phyloP scores from a whole-genome alignment of 2,888 invertebrate genomes.

The Hetaerina titia region DNA sequence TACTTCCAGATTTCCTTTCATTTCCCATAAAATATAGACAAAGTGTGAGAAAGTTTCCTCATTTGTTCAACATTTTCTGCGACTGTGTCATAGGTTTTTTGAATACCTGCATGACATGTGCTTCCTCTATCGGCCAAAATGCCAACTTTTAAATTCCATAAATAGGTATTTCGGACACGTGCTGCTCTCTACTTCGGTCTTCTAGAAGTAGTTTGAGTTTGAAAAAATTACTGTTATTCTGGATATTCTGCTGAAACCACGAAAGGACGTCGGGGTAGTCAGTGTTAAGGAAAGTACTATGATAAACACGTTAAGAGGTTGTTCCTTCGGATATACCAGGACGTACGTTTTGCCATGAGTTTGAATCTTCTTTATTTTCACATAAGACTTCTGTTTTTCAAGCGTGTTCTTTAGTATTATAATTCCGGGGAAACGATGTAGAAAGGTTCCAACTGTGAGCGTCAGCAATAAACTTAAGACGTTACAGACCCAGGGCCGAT shows the following conservation, averaged over 20 bases:
- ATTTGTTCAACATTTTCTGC: no score
- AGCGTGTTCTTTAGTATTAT: background rate
- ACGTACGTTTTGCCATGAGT: slow-evolving; percentile 40
- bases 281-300: background rate
- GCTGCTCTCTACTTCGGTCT: background rate
- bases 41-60: no score
- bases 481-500: background rate
- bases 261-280: background rate
- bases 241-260: slow-evolving; percentile 12
- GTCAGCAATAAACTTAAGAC: slow-evolving; percentile 21
- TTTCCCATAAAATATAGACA: no score
- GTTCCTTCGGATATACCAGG: background rate
- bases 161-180: background rate
- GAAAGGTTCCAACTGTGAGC: background rate
- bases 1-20: no score
- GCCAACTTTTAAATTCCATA: background rate
- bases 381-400: slow-evolving; percentile 1
- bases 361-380: background rate
- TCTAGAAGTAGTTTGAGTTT: background rate
- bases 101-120: background rate
- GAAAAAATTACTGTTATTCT: slow-evolving; percentile 17
- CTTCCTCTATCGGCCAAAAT: background rate
- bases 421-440: slow-evolving; percentile 19
- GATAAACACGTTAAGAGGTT: background rate
- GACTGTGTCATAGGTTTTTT: background rate